phyloP scores from a whole-genome alignment of 2,113 vertebrate genomes.

The Carassius carassius region DNA sequence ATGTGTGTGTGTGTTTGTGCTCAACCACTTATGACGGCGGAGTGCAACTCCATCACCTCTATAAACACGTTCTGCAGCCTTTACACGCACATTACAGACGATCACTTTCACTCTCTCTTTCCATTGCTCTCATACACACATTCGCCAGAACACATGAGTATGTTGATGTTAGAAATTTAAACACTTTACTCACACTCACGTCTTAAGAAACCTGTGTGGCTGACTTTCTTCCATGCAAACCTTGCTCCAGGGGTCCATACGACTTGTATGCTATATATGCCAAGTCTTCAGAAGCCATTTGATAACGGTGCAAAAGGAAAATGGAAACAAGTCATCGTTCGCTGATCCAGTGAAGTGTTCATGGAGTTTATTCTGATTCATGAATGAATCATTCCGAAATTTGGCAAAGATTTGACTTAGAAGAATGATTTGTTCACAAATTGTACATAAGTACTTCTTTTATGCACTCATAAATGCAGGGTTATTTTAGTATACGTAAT shows the following conservation, averaged over 20 bases:
- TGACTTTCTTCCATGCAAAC: not conserved
- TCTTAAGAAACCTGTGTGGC: not conserved
- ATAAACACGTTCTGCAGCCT: conserved; percentile 42
- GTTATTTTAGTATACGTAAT: not conserved
- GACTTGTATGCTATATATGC: too few relatives aligned
- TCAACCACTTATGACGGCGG: not conserved
- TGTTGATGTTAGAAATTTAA: not conserved
- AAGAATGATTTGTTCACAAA: not conserved
- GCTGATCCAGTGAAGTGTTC: not conserved
- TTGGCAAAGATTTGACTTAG: not conserved
- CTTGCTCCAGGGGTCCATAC: not conserved
- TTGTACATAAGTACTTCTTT: not conserved
- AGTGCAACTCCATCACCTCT: conserved; percentile 36
- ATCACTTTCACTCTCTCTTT: not conserved
- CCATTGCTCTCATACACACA: not conserved
- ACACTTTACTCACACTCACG: not conserved
- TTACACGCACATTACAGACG: not conserved
- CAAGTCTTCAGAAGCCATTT: not conserved
- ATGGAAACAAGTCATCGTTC: not conserved
- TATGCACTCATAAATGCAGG: not conserved
- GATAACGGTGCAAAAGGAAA: not conserved
- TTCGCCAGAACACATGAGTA: not conserved
- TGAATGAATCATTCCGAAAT: not conserved
- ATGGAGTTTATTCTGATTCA: not conserved
- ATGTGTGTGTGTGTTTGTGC: conserved; percentile 37